Evolutionary conservation across 2,113 vertebrate species (phyloP).

Genomic region (Clarias batrachus): DNA sequence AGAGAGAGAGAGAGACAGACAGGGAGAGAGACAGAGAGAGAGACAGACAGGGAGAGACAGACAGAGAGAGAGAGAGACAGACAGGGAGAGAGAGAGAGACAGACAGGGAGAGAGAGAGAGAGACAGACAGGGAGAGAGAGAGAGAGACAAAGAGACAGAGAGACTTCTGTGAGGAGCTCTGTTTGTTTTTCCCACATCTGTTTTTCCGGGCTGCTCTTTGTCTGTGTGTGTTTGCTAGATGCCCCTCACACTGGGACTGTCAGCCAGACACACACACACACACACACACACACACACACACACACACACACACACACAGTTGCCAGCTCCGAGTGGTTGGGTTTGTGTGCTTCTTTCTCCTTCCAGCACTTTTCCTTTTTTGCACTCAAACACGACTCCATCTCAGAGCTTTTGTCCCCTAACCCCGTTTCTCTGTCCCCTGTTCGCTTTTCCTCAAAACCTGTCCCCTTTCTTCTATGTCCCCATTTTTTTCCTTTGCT

Average conservation of each 20-base stretch:
- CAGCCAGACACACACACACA: slow-evolving; percentile 47
- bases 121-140: neutral
- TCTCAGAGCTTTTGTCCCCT: slow-evolving; percentile 10
- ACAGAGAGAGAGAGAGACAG: neutral
- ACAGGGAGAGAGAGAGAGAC: neutral
- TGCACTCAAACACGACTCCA: slow-evolving; percentile 11
- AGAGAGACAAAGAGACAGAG: slow-evolving; percentile 35
- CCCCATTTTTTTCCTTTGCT: neutral
- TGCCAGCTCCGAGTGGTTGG: slow-evolving; percentile 26
- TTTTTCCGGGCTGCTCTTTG: slow-evolving; percentile 80
- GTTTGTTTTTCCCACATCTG: slow-evolving; percentile 99
- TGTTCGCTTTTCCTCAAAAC: slow-evolving; percentile 4
- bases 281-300: slow-evolving; percentile 47
- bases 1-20: neutral
- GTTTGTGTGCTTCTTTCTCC: slow-evolving; percentile 27
- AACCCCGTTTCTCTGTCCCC: neutral
- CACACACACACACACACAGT: slow-evolving; percentile 42
- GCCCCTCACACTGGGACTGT: slow-evolving; percentile 57
- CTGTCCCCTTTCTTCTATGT: neutral
- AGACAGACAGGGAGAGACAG: neutral
- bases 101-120: neutral
- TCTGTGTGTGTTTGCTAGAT: slow-evolving; percentile 81
- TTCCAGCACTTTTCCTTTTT: slow-evolving; percentile 24
- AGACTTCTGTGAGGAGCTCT: slow-evolving; percentile 72
- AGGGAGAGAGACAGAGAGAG: neutral